Evolutionary conservation across 2,888 invertebrate species (phyloP), one percentile per base, ranked within the genome.

Genomic region (Rhorus exstirpatorius): DNA sequence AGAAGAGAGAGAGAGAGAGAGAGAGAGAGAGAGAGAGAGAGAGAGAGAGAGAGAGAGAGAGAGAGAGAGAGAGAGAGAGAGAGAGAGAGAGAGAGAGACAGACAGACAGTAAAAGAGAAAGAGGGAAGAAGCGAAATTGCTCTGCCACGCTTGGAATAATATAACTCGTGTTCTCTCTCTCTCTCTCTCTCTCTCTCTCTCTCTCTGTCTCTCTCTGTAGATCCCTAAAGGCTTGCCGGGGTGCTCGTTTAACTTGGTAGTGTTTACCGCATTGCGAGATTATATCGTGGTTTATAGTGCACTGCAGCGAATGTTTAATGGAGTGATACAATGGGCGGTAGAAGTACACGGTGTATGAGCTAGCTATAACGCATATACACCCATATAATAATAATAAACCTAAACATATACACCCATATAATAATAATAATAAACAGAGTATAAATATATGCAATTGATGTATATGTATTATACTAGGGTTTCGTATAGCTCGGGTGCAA

Each of bases 181-280:
- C 41, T 49, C 35, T 61, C 55, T 68, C 55, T 49, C 63, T 78
- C 70, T 41, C 60, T 49, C 60, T 55, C 67, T 44, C 58, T 58
- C 49, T 78, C 78, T 44, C 51, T 60, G 38, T 72, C 55, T 31
- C 41, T 53, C 41, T 14, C 12, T 61, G 49, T 44, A 21, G 58
- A 75, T 79, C 82, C 82, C 79, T 35, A 19, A 75, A 82, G 78
- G 78, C 53, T 78, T 41, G 75, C 75, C 55, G 21, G 63, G 81
- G 87, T 67, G 87, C 85, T 88, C 87, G 89, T 88, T 90, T 86
- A 89, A 88, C 90, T 89, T 90, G 87, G 86, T 87, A 86, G 84
- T 91, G 90, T 91, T 91, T 91, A 91, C 91, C 89, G 91, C 91
- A 91, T 90, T 89, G 90, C 86, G 88, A 91, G 88, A 88, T 91